Evolutionary conservation across 2,113 vertebrate genomes (phyloP).

Genomic region (Synchiropus splendidus): DNA sequence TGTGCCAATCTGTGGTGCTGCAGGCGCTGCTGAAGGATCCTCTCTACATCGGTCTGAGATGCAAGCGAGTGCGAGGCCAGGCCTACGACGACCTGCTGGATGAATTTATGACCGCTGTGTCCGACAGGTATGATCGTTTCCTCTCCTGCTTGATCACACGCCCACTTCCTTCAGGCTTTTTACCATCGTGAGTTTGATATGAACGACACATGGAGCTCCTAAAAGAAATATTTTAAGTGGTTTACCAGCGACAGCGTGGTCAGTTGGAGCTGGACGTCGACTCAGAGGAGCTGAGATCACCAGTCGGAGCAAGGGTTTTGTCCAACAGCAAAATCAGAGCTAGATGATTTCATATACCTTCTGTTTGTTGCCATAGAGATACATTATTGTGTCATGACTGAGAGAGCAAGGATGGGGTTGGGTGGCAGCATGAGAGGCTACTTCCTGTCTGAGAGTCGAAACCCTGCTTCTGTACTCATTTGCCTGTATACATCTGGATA

Average conservation of each 20-base stretch:
- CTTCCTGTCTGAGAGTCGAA: too few species aligned
- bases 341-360: too few species aligned
- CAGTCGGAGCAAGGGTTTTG: too few species aligned
- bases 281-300: too few species aligned
- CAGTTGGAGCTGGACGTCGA: neutral
- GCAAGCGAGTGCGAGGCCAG: conserved; percentile 82
- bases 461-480: too few species aligned
- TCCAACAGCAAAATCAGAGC: too few species aligned
- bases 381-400: too few species aligned
- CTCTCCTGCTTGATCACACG: conserved; percentile 5
- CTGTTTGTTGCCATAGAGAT: too few species aligned
- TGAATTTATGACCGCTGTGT: conserved; percentile 93
- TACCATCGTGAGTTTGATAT: conserved; percentile 24
- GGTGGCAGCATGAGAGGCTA: too few species aligned
- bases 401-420: too few species aligned
- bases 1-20: neutral
- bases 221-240: conserved; percentile 35
- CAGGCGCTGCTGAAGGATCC: conserved; percentile 87
- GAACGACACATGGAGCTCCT: conserved; percentile 7
- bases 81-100: conserved; percentile 89
- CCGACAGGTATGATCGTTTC: conserved; percentile 73
- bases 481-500: too few species aligned
- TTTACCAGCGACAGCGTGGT: conserved; percentile 18
- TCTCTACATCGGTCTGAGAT: conserved; percentile 88
- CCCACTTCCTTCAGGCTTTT: conserved; percentile 21